Percentiles rank a stretch among this genome's conserved stretches.
Conservation (phyloP, 2,113 vertebrate species). For the Boleophthalmus pectinirostris region DNA sequence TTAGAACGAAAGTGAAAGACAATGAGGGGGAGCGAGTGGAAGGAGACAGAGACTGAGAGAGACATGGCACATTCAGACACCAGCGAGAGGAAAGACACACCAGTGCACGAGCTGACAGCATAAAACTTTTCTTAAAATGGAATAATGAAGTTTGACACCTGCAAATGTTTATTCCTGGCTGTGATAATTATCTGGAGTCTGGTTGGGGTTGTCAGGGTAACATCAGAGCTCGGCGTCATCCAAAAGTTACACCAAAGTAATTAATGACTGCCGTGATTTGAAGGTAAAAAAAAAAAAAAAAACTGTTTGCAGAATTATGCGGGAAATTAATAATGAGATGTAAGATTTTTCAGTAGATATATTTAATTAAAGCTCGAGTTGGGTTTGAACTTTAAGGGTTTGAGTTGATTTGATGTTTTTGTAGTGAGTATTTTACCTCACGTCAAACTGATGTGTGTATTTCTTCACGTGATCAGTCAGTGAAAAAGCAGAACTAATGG, state of each 20-base stretch:
- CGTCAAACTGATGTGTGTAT: too few species aligned
- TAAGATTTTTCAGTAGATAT: background rate
- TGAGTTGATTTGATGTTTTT: too few species aligned
- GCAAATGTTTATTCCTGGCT: constrained; percentile 2
- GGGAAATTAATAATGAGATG: background rate
- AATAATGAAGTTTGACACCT: constrained; percentile 4
- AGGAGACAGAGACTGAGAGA: too few species aligned
- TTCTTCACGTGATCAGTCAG: too few species aligned
- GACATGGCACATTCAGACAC: too few species aligned
- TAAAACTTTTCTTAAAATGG: background rate
- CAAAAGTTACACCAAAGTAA: background rate
- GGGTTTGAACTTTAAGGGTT: too few species aligned
- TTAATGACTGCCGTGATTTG: background rate
- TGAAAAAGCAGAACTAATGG: too few species aligned
- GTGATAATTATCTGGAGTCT: constrained; percentile 1
- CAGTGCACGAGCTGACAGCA: background rate
- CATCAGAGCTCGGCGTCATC: background rate
- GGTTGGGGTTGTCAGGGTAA: background rate
- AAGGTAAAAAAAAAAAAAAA: background rate
- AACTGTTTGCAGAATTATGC: background rate
- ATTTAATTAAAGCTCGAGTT: too few species aligned
- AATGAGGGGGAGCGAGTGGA: too few species aligned
- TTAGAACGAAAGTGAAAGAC: too few species aligned
- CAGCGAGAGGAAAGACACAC: background rate
- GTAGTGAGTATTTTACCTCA: too few species aligned